These are phyloP conservation scores for Festucalex cinctus DNA, from an alignment of 2,113 vertebrate species.

Conservation along the genomic window DNA sequence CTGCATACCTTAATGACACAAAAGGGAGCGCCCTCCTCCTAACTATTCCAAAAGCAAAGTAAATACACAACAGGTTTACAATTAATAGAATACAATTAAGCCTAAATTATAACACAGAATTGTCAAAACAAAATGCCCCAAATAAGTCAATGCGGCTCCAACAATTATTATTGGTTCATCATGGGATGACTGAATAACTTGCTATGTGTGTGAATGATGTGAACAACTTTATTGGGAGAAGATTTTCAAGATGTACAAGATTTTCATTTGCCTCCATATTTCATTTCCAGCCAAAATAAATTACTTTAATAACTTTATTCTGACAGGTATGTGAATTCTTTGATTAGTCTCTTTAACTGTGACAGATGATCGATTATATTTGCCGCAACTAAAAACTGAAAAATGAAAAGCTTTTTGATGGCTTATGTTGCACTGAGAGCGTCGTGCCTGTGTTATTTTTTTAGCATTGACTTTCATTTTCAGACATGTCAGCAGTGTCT, in stretches of 20 bases:
- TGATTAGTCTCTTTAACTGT: background rate
- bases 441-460: slow-evolving; percentile 25
- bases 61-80: no score
- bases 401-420: slow-evolving; percentile 42
- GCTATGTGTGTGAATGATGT: background rate
- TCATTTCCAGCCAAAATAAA: background rate
- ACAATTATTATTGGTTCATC: background rate
- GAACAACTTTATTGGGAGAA: background rate
- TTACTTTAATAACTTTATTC: background rate
- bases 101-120: no score
- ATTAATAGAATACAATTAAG: no score
- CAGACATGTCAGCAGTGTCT: slow-evolving; percentile 18
- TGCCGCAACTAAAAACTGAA: slow-evolving; percentile 32
- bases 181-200: background rate
- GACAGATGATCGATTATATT: background rate
- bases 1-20: no score
- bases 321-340: background rate
- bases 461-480: background rate
- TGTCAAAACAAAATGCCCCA: no score
- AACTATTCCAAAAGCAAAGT: no score
- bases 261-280: background rate
- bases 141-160: no score
- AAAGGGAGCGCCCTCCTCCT: no score
- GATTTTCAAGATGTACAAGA: background rate
- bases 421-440: slow-evolving; percentile 33